Base-by-base conservation (phyloP, 2,113 vertebrate genomes). In the Sterrhoptilus dennistouni region DNA sequence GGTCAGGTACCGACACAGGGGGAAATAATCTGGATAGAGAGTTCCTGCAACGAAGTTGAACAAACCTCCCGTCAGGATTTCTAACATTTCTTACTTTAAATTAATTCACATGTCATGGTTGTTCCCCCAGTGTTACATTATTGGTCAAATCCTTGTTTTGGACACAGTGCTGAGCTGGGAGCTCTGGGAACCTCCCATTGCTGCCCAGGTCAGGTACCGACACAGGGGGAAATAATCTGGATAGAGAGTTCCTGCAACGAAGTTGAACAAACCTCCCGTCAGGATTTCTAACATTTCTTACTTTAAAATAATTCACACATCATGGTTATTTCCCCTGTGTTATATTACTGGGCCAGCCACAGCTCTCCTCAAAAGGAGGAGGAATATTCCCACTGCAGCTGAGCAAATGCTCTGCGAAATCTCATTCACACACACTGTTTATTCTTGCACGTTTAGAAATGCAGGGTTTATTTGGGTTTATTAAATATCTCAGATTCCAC, bases 11-110 rank as follows among this genome's bases (percentile, higher is more conserved):
- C 97, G 97, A 98, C 31, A 92, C 1, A 2, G 97, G 90, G n/a
- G 97, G 97, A 65, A 98, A 98, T 49, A 98, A 78, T 5, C 93
- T 95, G 0, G 98, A 97, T 1, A 97, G 95, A 38, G 97, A 96
- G 89, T 97, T 97, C 98, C 98, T 98, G 93, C 1, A 91, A 89
- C 5, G 44, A 64, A 91, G 31, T 18, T 40, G 33, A 90, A 59
- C 20, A 70, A 78, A 44, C 2, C 24, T 85, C 24, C 40, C 7
- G 1, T 53, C 65, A 69, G 3, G 2, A 33, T 19, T 19, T 25
- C 3, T 72, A 49, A 12, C 3, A 0, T n/a, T 40, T 28, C 7
- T 66, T 8, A 5, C 11, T 14, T 20, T 12, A 21, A 20, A 89
- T 11, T 8, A 36, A 20, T 13, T 70, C 29, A 38, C 2, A 2